Evolutionary conservation across 2,113 vertebrate genomes (phyloP), one percentile per base, ranked within the genome.

Genomic region (Pseudorectes ferrugineus): DNA sequence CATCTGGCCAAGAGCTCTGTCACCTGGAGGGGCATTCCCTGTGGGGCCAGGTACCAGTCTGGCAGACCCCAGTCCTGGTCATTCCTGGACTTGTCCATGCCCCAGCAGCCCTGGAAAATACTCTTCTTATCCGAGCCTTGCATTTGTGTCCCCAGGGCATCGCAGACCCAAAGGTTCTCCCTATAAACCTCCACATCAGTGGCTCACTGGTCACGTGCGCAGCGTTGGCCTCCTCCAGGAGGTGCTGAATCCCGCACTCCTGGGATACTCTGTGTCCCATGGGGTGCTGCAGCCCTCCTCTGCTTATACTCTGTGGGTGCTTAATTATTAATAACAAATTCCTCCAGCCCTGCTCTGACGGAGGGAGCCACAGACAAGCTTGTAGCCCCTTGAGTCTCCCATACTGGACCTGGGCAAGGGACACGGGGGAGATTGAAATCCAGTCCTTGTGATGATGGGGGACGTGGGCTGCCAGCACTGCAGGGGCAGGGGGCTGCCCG

Each of bases 201-300:
- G 5, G 38, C 38, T 82, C 17, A 2, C 35, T 46, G 63, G 31
- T 35, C 14, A 4, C 5, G 0, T 14, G 26, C 28, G 78, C 33
- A 14, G 40, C 14, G 2, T 48, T 52, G 43, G 14, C 4, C 3
- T 78, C 70, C 48, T n/a, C 36, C 36, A 45, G 57, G 25, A 20
- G 10, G 0, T 12, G 17, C 24, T 82, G 59, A 46, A 58, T 40
- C 14, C 0, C 0, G 0, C 0, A 1, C 61, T 48, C 40, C 43
- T 57, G 67, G 81, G 71, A 45, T 54, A 71, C 8, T 52, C 26
- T 4, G 2, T 8, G 8, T 72, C 82, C 67, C 36, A 1, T 1
- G 8, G 35, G 25, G 21, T 46, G 72, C 65, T 76, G 67, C 67
- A 88, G 17, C 14, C 54, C 33, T 61, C 52, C 62, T 85, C 52